These are phyloP conservation scores for Scrobipalpa costella DNA, from an alignment of 2,888 invertebrate species.

Conservation along the genomic window DNA sequence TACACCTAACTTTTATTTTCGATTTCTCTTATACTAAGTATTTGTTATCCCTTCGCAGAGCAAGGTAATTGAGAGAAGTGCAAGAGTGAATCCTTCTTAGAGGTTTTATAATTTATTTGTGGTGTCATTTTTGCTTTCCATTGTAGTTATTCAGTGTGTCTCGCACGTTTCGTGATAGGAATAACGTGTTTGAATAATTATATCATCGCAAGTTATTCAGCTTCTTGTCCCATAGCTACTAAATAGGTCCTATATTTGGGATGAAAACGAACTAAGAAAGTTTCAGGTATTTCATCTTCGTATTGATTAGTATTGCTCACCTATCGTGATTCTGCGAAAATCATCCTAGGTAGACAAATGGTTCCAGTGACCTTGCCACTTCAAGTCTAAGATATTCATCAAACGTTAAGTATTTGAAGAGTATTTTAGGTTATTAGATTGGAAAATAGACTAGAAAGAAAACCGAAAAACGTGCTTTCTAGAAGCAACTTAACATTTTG, in stretches of 20 bases:
- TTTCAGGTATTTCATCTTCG: neutral
- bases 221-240: neutral
- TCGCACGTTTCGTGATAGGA: neutral
- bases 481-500: too few relatives aligned
- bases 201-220: neutral
- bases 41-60: conserved; percentile 14
- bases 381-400: neutral
- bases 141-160: conserved; percentile 2
- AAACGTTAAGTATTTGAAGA: neutral
- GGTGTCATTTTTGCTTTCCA: neutral
- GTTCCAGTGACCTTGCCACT: neutral
- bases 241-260: neutral
- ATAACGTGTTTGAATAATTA: neutral
- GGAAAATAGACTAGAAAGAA: too few relatives aligned
- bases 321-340: neutral
- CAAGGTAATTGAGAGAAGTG: conserved; percentile 16
- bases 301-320: neutral
- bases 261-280: neutral
- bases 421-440: too few relatives aligned
- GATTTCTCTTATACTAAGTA: neutral
- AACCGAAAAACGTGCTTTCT: too few relatives aligned
- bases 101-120: conserved; percentile 18
- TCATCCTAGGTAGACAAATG: neutral
- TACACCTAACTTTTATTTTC: too few relatives aligned
- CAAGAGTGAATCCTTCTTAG: conserved; percentile 11